Conservation (phyloP, 2,888 invertebrate genomes). For the Drosophila histrio region DNA sequence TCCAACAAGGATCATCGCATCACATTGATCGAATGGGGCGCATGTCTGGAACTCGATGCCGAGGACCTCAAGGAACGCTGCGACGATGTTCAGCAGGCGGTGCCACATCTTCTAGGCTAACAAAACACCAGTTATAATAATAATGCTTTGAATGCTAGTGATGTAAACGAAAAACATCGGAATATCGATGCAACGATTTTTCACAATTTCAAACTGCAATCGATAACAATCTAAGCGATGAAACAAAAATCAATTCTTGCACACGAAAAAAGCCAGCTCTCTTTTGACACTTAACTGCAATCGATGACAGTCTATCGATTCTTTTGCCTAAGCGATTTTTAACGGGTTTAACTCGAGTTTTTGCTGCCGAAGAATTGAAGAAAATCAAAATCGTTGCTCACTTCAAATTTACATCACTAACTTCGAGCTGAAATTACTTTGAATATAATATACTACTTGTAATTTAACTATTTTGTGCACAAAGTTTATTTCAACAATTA, state of each 20-base stretch:
- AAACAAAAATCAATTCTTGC: too few species aligned
- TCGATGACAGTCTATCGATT: too few species aligned
- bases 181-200: too few species aligned
- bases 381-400: not conserved
- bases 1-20: slow-evolving; percentile 94
- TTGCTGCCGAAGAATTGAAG: not conserved
- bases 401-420: not conserved
- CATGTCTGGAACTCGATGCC: slow-evolving; percentile 93
- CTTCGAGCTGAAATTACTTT: not conserved
- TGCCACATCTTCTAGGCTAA: slow-evolving; percentile 81
- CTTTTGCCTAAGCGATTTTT: too few species aligned
- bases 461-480: slow-evolving; percentile 47
- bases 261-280: too few species aligned
- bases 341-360: not conserved
- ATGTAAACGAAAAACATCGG: not conserved
- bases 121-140: not conserved
- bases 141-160: not conserved
- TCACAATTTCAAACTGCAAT: too few species aligned
- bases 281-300: too few species aligned
- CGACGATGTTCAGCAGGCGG: slow-evolving; percentile 88
- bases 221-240: too few species aligned
- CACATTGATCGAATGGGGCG: slow-evolving; percentile 96
- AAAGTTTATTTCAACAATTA: slow-evolving; percentile 51
- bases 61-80: slow-evolving; percentile 92
- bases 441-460: slow-evolving; percentile 14